Conservation (phyloP, 2,888 invertebrate genomes). For the Pammene fasciana region DNA sequence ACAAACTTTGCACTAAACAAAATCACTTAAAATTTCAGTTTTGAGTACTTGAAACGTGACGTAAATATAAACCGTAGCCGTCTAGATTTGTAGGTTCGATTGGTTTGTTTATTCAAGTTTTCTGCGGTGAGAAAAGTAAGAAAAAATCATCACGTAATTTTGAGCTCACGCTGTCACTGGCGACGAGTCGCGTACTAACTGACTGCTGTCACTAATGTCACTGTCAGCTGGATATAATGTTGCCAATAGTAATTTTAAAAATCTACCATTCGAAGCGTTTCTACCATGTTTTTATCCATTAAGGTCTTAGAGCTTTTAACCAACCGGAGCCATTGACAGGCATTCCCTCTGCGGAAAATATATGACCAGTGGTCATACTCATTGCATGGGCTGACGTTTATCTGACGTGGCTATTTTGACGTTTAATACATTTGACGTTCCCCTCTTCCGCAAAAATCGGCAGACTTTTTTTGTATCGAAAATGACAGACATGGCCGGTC, state of each 20-base stretch:
- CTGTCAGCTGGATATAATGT: conserved; percentile 21
- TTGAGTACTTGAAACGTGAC: background rate
- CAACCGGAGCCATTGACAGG: too few relatives aligned
- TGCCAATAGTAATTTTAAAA: conserved; percentile 4
- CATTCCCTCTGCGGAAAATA: too few relatives aligned
- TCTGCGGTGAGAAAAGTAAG: conserved; percentile 16
- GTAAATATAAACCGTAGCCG: background rate
- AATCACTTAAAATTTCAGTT: conserved; percentile 18
- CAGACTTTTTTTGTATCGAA: too few relatives aligned
- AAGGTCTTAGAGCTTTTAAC: too few relatives aligned
- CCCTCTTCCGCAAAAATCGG: too few relatives aligned
- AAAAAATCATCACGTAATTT: conserved; percentile 35
- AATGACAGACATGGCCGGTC: too few relatives aligned
- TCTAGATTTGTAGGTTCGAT: conserved; percentile 9
- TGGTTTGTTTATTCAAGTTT: conserved; percentile 36
- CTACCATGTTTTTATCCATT: conserved; percentile 1
- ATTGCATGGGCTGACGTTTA: too few relatives aligned
- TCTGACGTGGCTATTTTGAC: too few relatives aligned
- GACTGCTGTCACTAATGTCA: conserved; percentile 11
- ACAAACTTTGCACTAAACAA: background rate
- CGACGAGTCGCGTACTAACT: background rate
- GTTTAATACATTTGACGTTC: too few relatives aligned
- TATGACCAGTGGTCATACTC: too few relatives aligned
- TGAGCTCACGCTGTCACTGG: conserved; percentile 29
- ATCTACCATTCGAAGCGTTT: background rate